phyloP scores from a whole-genome alignment of 2,113 vertebrate species.

The Furnarius figulus region DNA sequence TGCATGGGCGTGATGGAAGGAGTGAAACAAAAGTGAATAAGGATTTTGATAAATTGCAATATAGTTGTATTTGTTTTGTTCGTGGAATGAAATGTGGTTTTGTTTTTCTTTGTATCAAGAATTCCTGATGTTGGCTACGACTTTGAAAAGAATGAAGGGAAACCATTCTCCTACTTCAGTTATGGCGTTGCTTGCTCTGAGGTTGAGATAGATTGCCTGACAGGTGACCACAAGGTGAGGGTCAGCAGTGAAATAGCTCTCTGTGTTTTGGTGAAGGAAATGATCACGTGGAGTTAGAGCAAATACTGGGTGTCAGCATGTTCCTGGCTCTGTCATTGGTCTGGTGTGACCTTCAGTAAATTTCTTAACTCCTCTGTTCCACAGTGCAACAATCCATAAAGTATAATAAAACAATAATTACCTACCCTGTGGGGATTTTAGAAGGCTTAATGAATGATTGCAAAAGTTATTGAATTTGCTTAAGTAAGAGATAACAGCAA shows the following conservation, averaged over 20 bases:
- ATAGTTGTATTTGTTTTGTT: neutral
- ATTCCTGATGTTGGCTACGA: constrained; percentile 87
- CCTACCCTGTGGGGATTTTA: neutral
- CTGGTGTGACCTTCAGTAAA: constrained; percentile 22
- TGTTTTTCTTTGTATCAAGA: constrained; percentile 63
- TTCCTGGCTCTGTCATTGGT: constrained; percentile 47
- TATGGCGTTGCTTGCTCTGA: constrained; percentile 92
- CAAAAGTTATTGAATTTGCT: neutral
- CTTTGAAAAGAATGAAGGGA: constrained; percentile 86
- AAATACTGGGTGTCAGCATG: neutral
- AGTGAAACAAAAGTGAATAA: neutral
- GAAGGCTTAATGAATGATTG: constrained; percentile 20
- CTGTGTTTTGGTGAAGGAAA: neutral
- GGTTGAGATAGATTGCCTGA: constrained; percentile 95
- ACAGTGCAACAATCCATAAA: neutral
- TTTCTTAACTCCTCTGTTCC: constrained; percentile 33
- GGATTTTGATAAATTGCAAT: neutral
- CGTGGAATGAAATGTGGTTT: neutral
- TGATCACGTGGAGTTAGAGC: neutral
- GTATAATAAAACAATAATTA: constrained; percentile 13
- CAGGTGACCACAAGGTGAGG: constrained; percentile 91
- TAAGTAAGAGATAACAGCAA: constrained; percentile 14
- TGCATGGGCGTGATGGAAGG: neutral
- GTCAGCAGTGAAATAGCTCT: neutral
- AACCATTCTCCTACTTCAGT: constrained; percentile 85